A percentile compares a stretch with the other conserved stretches of the same genome.
Conservation (phyloP, 2,888 invertebrate species). For the Watsonalla cultraria region DNA sequence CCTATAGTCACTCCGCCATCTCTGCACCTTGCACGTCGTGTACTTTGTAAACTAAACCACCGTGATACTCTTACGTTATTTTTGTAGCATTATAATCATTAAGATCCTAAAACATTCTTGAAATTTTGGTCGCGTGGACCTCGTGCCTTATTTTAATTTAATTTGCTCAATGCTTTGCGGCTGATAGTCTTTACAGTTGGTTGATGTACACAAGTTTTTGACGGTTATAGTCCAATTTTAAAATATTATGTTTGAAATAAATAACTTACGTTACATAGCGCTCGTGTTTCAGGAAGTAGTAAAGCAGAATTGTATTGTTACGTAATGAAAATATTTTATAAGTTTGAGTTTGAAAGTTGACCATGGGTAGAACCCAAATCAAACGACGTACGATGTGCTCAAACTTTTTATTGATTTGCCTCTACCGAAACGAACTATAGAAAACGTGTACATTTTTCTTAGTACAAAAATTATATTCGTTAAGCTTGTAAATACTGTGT, state of each 20-base stretch:
- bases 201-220: constrained; percentile 26
- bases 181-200: constrained; percentile 56
- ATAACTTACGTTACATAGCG: no score
- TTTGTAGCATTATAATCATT: constrained; percentile 15
- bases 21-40: constrained; percentile 12
- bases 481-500: constrained; percentile 18
- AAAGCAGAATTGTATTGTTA: neutral
- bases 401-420: neutral
- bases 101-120: constrained; percentile 23
- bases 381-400: neutral
- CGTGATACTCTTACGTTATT: constrained; percentile 39
- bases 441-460: neutral
- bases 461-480: constrained; percentile 11
- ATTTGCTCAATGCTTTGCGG: constrained; percentile 63
- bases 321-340: neutral
- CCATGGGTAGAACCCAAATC: neutral
- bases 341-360: neutral
- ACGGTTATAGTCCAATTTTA: neutral
- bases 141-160: constrained; percentile 69
- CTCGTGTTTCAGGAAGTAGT: no score
- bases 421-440: neutral
- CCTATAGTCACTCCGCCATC: neutral
- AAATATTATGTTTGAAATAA: no score
- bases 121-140: constrained; percentile 54
- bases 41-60: constrained; percentile 38